These are phyloP conservation scores for Melanostigma gelatinosum DNA, from an alignment of 2,113 vertebrate species.

Conservation along the genomic window DNA sequence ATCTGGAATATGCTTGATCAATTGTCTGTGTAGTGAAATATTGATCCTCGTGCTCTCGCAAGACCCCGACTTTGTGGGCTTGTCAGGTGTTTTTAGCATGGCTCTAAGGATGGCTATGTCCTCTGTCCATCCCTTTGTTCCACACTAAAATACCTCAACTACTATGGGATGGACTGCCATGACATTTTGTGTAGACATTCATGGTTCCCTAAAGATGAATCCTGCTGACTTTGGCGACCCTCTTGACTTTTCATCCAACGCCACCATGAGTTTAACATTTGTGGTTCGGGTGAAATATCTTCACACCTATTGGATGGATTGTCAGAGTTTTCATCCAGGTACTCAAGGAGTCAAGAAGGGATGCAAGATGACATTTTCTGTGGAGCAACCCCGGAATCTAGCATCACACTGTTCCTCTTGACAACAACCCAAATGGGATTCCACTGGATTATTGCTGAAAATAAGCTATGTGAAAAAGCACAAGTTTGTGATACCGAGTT, in stretches of 20 bases:
- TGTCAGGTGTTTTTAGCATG: neutral
- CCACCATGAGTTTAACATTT: neutral
- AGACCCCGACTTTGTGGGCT: neutral
- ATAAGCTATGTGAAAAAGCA: too few relatives aligned
- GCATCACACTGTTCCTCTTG: too few relatives aligned
- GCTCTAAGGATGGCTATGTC: neutral
- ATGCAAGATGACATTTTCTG: neutral
- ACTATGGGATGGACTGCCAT: neutral
- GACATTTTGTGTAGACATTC: neutral
- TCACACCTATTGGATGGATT: neutral
- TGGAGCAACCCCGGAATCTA: neutral
- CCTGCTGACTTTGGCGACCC: neutral
- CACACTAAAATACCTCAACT: neutral
- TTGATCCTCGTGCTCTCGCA: constrained; percentile 15
- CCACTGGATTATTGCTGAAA: too few relatives aligned
- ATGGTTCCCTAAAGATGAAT: neutral
- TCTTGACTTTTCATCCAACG: neutral
- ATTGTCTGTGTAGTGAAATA: constrained; percentile 17
- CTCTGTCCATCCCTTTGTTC: neutral
- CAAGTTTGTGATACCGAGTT: too few relatives aligned
- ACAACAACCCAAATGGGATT: too few relatives aligned
- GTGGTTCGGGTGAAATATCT: neutral
- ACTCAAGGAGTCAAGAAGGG: neutral
- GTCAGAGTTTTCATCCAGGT: neutral
- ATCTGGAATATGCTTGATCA: constrained; percentile 25